A percentile compares a stretch with the other conserved stretches of the same genome.
Evolutionary conservation across 2,113 vertebrate genomes (phyloP).

Genomic region (Aspiorhynchus laticeps): DNA sequence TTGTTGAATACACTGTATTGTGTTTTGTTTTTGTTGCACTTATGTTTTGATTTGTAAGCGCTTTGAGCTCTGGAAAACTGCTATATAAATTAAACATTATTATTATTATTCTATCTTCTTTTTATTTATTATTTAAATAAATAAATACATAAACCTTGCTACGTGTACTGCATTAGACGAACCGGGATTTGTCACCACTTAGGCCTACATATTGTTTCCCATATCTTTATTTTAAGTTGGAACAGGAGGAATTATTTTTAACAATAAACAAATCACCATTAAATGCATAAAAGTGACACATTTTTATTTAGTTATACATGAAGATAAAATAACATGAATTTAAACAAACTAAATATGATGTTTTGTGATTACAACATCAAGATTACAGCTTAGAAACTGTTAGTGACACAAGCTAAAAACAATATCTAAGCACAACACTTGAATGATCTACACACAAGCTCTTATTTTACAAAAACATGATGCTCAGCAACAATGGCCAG

Average conservation of each 20-base stretch:
- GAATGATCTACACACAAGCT: constrained; percentile 29
- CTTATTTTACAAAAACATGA: constrained; percentile 11
- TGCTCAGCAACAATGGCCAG: background rate
- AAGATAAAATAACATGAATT: background rate
- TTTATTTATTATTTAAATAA: no score
- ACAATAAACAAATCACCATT: background rate
- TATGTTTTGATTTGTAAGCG: no score
- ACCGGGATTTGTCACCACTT: no score
- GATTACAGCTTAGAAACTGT: background rate
- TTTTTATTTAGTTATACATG: background rate
- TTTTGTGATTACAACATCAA: background rate
- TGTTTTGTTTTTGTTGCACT: no score
- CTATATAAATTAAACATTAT: no score
- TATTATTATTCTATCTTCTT: no score
- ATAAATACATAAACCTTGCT: no score
- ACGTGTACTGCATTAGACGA: no score
- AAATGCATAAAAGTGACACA: background rate
- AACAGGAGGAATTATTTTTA: background rate
- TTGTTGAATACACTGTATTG: no score
- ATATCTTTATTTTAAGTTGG: no score
- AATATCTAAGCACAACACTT: constrained; percentile 24
- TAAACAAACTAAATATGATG: background rate
- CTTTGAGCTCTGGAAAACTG: no score
- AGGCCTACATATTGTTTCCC: no score
- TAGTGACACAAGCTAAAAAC: constrained; percentile 8